Base-by-base conservation (phyloP, 1,140 invertebrate species). In the Harpegnathos saltator region DNA sequence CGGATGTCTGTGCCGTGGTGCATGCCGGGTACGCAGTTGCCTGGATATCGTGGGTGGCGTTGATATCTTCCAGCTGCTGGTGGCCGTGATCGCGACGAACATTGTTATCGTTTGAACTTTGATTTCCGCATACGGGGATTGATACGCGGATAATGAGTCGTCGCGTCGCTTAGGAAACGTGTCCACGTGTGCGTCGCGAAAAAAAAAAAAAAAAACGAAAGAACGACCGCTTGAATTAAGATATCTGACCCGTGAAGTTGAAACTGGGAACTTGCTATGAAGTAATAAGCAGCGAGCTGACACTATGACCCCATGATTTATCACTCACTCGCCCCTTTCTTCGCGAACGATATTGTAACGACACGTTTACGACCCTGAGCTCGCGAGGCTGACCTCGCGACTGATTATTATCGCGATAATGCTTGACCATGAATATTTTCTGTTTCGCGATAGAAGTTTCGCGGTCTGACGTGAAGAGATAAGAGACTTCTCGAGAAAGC, bases 1-100 rank as follows among this genome's bases (percentile, higher is more conserved):
- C 82, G 88, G 84, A 89, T 90, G 75, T 65, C 72, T 33, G 29
- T 33, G 33, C 19, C 48, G 26, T 65, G 29, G 69, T 74, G 73
- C 81, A 87, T 68, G 72, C 58, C 62, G 73, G 58, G 26, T 59
- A 87, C 58, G 73, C 66, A 44, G 38, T 44, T 52, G 33, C 14
- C 26, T 33, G 52, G 14, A 24, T 29, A 68, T 58, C 17, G 72
- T 66, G 80, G 80, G 85, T 84, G 68, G 72, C 48, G 58, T 78
- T 68, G 26, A 50, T 50, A 58, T 71, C 54, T 68, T 78, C 12
- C 29, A 66, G 5, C 22, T 78, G 14, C 5, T 68, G 17, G 22
- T 38, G 26, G 19, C 15, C 15, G 24, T 38, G 44, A 77, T 65
- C n/a, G 19, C 19, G 22, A 48, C 19, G 15, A 14, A 33, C 19